These are phyloP conservation scores for Oreochromis grahami DNA, from an alignment of 2,797 vertebrate genomes.

Conservation along the genomic window DNA sequence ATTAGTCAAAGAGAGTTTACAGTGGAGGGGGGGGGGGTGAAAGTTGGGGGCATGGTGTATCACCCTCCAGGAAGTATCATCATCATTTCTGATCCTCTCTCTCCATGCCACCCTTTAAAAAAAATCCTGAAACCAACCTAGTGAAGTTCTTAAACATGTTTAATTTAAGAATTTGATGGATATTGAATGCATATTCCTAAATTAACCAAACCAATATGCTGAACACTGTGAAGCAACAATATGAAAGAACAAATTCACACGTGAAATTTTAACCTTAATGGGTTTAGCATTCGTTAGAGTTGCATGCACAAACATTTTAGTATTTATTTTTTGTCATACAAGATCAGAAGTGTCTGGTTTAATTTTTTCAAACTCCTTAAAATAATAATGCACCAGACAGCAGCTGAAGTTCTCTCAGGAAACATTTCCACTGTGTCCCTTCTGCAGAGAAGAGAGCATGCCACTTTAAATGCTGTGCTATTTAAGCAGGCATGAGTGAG, in stretches of 20 bases:
- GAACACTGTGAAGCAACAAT: not conserved
- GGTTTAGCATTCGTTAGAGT: not conserved
- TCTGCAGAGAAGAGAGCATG: not conserved
- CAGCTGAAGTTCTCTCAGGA: not conserved
- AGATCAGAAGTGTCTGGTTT: not conserved
- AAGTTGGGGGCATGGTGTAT: not conserved
- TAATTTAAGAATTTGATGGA: not conserved
- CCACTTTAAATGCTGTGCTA: not conserved
- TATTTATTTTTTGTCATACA: not conserved
- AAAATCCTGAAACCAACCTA: not conserved
- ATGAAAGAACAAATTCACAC: not conserved
- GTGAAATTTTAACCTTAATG: not conserved
- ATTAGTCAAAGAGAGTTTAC: no score
- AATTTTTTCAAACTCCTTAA: not conserved
- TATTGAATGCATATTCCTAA: not conserved
- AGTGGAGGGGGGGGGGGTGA: not conserved
- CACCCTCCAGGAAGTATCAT: not conserved
- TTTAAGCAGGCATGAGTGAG: not conserved
- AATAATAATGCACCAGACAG: not conserved
- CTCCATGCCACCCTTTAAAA: not conserved
- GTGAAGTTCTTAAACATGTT: not conserved
- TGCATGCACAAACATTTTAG: not conserved
- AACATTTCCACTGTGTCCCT: rapidly evolving
- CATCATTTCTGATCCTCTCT: not conserved
- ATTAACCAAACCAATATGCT: not conserved